These are phyloP conservation scores for Okapia johnstoni DNA, from an alignment of 2,113 vertebrate genomes.

Conservation along the genomic window DNA sequence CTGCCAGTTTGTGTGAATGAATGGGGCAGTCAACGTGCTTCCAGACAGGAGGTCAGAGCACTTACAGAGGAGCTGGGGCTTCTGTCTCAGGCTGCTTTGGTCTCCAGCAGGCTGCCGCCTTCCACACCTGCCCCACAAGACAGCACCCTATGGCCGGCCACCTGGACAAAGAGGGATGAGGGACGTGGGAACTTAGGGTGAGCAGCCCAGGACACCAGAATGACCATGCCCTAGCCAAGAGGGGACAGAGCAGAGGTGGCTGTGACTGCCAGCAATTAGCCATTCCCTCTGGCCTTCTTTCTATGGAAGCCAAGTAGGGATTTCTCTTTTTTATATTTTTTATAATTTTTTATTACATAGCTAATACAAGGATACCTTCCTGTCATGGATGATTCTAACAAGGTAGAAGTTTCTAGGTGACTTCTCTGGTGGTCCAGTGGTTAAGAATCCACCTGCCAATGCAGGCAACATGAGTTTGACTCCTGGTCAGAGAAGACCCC, in stretches of 20 bases:
- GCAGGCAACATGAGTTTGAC: background rate
- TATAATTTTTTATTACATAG: background rate
- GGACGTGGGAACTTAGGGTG: rapidly evolving
- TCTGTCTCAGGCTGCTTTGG: rapidly evolving
- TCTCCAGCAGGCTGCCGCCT: background rate
- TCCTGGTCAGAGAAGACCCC: background rate
- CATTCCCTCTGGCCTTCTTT: background rate
- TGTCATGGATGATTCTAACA: background rate
- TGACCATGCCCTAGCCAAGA: background rate
- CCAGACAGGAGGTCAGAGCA: conserved; percentile 62
- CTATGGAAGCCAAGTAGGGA: background rate
- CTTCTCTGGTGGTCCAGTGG: background rate
- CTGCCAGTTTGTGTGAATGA: conserved; percentile 65
- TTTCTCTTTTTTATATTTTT: background rate
- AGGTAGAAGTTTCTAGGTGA: background rate
- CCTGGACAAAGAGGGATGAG: background rate
- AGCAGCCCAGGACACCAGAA: background rate
- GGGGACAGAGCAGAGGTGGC: background rate
- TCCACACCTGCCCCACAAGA: rapidly evolving
- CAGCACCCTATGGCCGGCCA: rapidly evolving
- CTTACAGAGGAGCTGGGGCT: background rate
- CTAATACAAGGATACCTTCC: background rate
- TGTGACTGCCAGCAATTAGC: rapidly evolving
- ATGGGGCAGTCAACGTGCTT: conserved; percentile 8
- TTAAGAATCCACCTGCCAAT: background rate